Evolutionary conservation across 2,113 vertebrate genomes (phyloP).

Genomic region (Centropus unirufus): DNA sequence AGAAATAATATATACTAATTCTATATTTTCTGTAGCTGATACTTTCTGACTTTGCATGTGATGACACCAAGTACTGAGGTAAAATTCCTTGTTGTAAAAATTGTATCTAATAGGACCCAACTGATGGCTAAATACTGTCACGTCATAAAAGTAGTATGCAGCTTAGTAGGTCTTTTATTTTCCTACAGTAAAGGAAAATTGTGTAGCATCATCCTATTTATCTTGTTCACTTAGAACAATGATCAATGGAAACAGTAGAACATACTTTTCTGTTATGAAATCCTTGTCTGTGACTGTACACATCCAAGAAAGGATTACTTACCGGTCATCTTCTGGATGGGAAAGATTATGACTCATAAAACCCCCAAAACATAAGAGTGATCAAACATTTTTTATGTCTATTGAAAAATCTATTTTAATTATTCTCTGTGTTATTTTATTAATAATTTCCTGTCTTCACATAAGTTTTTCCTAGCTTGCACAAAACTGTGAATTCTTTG

Average conservation of each 20-base stretch:
- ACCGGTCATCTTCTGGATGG: not conserved
- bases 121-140: not conserved
- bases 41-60: not conserved
- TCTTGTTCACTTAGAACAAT: not conserved
- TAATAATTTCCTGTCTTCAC: not conserved
- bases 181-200: not conserved
- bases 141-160: not conserved
- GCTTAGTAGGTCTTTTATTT: not conserved
- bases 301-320: not conserved
- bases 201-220: not conserved
- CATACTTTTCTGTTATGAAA: not conserved
- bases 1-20: not conserved
- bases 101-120: not conserved
- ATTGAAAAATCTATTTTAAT: slow-evolving; percentile 1
- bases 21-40: not conserved
- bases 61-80: not conserved
- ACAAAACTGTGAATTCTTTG: slow-evolving; percentile 22
- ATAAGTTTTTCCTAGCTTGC: not conserved
- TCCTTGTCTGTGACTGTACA: not conserved
- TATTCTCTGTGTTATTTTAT: not conserved
- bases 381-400: not conserved
- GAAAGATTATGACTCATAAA: not conserved
- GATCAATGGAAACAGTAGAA: not conserved
- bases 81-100: not conserved
- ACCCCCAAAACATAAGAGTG: not conserved